A percentile compares a stretch with the other conserved stretches of the same genome.
Evolutionary conservation across 2,888 invertebrate species (phyloP).

Genomic region (Phyllotreta striolata): DNA sequence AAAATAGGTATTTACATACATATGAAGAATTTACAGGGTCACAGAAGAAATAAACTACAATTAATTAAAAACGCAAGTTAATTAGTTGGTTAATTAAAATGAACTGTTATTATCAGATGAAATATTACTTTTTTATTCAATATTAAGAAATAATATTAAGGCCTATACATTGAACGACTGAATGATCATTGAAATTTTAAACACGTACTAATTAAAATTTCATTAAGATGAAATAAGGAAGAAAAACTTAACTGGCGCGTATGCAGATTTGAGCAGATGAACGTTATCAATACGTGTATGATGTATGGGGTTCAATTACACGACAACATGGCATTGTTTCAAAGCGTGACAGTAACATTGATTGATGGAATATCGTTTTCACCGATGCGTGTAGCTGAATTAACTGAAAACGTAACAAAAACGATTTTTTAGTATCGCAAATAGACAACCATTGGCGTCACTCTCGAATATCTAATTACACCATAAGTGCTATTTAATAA

Average conservation of each 20-base stretch:
- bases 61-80: too few relatives aligned
- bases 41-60: too few relatives aligned
- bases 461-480: background rate
- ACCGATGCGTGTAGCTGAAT: slow-evolving; percentile 54
- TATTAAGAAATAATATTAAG: too few relatives aligned
- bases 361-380: slow-evolving; percentile 59
- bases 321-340: slow-evolving; percentile 62
- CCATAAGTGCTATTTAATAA: background rate
- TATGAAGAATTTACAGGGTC: too few relatives aligned
- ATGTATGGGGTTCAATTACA: slow-evolving; percentile 61
- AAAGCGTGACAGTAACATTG: slow-evolving; percentile 60
- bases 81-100: too few relatives aligned
- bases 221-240: background rate
- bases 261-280: slow-evolving; percentile 54
- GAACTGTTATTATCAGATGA: too few relatives aligned
- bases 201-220: too few relatives aligned
- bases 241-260: slow-evolving; percentile 15
- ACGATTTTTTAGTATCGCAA: slow-evolving; percentile 48
- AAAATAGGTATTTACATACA: too few relatives aligned
- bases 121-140: too few relatives aligned
- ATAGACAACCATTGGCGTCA: slow-evolving; percentile 18
- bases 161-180: too few relatives aligned
- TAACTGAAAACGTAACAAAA: slow-evolving; percentile 48
- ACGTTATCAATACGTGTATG: slow-evolving; percentile 55
- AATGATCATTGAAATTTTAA: too few relatives aligned